These are phyloP conservation scores for Isichthys henryi DNA, from an alignment of 2,113 vertebrate genomes.

Conservation along the genomic window DNA sequence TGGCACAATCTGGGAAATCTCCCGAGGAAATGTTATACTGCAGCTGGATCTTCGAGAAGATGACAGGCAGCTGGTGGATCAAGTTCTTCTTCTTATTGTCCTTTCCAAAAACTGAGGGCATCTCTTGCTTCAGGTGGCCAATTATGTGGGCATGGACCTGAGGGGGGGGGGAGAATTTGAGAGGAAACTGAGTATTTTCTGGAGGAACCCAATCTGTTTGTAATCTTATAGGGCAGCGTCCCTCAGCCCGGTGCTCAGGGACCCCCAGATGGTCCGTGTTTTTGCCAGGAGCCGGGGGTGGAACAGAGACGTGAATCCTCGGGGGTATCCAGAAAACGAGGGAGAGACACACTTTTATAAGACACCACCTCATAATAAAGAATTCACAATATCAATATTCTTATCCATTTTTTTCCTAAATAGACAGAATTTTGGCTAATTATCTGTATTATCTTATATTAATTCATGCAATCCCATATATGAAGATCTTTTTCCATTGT, in stretches of 20 bases:
- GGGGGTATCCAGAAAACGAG: neutral
- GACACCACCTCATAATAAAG: neutral
- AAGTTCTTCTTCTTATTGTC: constrained; percentile 79
- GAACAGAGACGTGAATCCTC: neutral
- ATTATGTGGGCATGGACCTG: constrained; percentile 83
- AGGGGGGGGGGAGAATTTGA: neutral
- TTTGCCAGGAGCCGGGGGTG: neutral
- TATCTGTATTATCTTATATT: neutral
- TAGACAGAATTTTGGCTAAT: neutral
- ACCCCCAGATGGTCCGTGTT: neutral
- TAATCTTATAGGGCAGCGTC: neutral
- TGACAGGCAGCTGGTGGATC: constrained; percentile 71
- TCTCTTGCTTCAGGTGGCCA: constrained; percentile 77
- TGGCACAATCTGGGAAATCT: constrained; percentile 78
- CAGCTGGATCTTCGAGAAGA: constrained; percentile 78
- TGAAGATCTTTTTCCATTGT: neutral
- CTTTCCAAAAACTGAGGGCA: constrained; percentile 79
- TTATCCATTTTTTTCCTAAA: neutral
- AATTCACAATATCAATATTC: neutral
- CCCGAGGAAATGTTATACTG: constrained; percentile 75
- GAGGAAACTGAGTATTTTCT: neutral
- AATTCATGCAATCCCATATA: neutral
- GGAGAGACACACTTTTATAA: neutral
- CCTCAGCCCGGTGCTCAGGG: neutral
- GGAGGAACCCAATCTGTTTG: neutral